These are phyloP conservation scores for Malurus cyaneus DNA, from an alignment of 2,113 vertebrate species.

Conservation along the genomic window DNA sequence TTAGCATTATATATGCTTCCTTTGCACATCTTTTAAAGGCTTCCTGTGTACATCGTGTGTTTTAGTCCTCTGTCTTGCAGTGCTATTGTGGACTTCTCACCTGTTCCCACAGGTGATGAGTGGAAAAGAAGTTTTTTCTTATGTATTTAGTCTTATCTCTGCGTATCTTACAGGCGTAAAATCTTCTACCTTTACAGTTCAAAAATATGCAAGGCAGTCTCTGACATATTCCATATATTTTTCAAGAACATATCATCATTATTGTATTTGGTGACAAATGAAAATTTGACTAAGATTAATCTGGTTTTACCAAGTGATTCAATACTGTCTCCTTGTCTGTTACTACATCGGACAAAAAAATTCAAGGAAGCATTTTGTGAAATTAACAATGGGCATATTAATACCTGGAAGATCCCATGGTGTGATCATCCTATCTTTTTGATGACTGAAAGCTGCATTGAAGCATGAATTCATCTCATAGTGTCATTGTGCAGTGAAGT, in stretches of 20 bases:
- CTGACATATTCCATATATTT: accelerated
- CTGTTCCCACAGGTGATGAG: not conserved
- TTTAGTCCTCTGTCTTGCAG: not conserved
- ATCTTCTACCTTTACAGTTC: not conserved
- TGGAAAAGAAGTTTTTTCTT: not conserved
- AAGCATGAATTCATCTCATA: not conserved
- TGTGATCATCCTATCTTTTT: not conserved
- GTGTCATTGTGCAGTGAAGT: not conserved
- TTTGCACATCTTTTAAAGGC: not conserved
- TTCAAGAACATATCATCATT: not conserved
- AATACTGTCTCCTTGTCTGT: not conserved
- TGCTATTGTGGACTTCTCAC: not conserved
- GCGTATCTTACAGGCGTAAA: not conserved
- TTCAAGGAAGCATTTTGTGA: not conserved
- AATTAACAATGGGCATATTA: not conserved
- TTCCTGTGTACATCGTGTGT: not conserved
- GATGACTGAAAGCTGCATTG: not conserved
- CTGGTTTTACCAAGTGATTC: not conserved
- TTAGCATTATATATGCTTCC: not conserved
- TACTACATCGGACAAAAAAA: not conserved
- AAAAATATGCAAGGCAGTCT: not conserved
- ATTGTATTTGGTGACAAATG: not conserved
- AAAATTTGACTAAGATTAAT: not conserved
- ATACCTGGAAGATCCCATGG: not conserved
- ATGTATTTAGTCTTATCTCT: not conserved